Base-by-base conservation (phyloP, 2,888 invertebrate genomes). In the Athetis lepigone region DNA sequence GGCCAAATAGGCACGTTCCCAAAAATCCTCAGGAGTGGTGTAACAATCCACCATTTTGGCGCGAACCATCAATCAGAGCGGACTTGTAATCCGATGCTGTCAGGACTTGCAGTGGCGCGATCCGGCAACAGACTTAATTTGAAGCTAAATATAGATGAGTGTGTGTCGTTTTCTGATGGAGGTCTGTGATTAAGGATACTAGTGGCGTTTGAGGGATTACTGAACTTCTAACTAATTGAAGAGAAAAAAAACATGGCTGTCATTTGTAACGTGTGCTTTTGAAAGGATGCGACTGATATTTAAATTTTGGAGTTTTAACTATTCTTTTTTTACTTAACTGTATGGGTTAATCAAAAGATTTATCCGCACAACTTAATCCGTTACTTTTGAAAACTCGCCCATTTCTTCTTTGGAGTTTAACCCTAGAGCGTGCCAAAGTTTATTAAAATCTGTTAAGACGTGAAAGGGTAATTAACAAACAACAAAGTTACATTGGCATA, bases 71-170 rank as follows among this genome's bases (percentile, higher is more conserved):
- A 73, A 73, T 73, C 73, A 73, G 56, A 27, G 11, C 19, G 36
- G 60, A 57, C 70, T 42, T 58, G 76, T 76, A 73, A 75, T 73
- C 71, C 76, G 39, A 50, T 11, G 70, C 71, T 75, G 71, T 75
- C 71, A 57, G 57, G 70, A 54, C 21, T 23, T 40, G 33, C 43
- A 71, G 51, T 39, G 46, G 21, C 51, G 7, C 61, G 51, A 52
- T 61, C 51, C 39, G 27, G 59, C 46, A 25, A 49, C 39, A 57
- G 54, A 40, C 75, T 57, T 63, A n/a, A 75, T 72, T 72, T 50
- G 39, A 25, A n/a, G 75, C 63, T 70, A 57, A 71, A 57, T 70
- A 63, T 70, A 75, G 70, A 71, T 42, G 46, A 61, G 55, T 40
- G 36, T 62, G 52, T 57, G 45, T 37, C 55, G 16, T 27, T 47